Evolutionary conservation across 2,888 invertebrate genomes (phyloP), one percentile per base, ranked within the genome.

Genomic region (Platycheirus albimanus): DNA sequence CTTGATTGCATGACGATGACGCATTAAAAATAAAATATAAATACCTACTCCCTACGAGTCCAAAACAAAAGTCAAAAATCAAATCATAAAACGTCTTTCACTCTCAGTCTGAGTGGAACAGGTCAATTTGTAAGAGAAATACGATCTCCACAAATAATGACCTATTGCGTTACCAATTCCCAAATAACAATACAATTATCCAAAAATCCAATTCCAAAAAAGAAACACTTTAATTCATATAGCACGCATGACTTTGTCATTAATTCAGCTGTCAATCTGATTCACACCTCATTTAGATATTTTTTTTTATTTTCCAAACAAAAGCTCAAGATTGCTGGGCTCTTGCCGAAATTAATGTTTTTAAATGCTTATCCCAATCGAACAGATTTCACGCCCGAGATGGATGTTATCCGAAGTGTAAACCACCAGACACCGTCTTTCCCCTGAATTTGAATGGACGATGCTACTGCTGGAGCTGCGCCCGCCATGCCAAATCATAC

Each of bases 211-310:
- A 58, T 51, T 58, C 8, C 13, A 49, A 36, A 38, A 38, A 41
- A 47, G 33, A 51, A 76, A 19, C 33, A 64, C 70, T 70, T 49
- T 70, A 67, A 45, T 58, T 66, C 81, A 77, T 81, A 77, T 47
- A 66, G 56, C 67, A 78, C 78, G 83, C 78, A 78, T 78, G 72
- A 83, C 63, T 78, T 28, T 67, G 63, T 74, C 78, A 83, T 83
- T 83, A 69, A 63, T 69, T 69, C 54, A 78, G 15, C 78, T 63
- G 83, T 78, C 78, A 78, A 83, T 83, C 83, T 78, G 47, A 69
- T 72, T 83, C 78, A 52, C 83, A 83, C 83, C 78, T 83, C 83
- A 83, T 83, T 78, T 69, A 51, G 81, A 76, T 81, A 70, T 66
- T 41, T 58, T n/a, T n/a, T 56, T 76, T 11, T 58, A 24, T 24